These are phyloP conservation scores for Podilymbus podiceps DNA, from an alignment of 2,113 vertebrate species.

Conservation along the genomic window DNA sequence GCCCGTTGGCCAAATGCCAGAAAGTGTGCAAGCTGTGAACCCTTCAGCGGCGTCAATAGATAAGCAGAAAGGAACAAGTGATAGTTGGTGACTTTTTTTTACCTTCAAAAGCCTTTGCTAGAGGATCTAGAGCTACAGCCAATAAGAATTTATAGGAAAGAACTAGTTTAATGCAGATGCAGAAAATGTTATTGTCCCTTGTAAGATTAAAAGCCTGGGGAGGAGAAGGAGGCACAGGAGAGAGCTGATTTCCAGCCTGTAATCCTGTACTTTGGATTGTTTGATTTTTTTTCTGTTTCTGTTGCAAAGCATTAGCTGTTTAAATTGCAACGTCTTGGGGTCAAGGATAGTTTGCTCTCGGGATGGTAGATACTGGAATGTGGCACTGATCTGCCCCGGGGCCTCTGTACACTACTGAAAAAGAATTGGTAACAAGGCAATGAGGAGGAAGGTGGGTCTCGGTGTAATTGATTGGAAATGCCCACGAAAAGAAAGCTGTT, in stretches of 20 bases:
- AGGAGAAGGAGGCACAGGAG: background rate
- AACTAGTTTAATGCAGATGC: background rate
- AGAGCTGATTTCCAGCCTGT: background rate
- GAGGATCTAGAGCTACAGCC: background rate
- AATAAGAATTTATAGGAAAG: background rate
- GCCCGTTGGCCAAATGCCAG: background rate
- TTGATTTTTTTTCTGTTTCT: background rate
- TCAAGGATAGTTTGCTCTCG: background rate
- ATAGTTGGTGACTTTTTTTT: too few species aligned
- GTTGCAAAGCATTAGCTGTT: background rate
- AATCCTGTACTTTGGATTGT: background rate
- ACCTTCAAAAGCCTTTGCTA: background rate
- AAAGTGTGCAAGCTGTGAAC: background rate
- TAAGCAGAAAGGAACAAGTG: background rate
- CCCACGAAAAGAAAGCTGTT: background rate
- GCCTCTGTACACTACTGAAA: accelerated
- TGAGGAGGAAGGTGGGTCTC: background rate
- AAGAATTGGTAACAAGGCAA: background rate
- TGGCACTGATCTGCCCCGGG: background rate
- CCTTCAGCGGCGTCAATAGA: background rate
- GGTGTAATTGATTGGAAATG: background rate
- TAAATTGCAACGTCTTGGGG: background rate
- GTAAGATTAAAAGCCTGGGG: background rate
- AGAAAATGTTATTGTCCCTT: background rate
- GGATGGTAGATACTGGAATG: background rate